Conservation (phyloP, 2,113 vertebrate genomes). For the Balaeniceps rex region DNA sequence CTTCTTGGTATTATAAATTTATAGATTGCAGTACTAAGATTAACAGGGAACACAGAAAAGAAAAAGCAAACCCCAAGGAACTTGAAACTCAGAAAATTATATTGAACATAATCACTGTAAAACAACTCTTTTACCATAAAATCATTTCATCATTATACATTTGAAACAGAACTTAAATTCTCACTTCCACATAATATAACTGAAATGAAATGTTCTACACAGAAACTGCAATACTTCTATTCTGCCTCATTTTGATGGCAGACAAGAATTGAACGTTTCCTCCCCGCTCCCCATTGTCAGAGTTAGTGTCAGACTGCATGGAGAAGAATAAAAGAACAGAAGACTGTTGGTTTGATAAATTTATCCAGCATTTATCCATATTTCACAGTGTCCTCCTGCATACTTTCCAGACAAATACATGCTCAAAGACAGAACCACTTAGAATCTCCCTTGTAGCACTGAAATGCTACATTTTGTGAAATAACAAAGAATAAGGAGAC, state of each 20-base stretch:
- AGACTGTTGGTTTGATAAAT: not conserved
- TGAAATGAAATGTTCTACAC: not conserved
- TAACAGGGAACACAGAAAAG: not conserved
- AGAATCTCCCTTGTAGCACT: not conserved
- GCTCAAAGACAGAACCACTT: not conserved
- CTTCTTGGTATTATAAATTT: not conserved
- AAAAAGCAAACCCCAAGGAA: not conserved
- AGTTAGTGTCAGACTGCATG: not conserved
- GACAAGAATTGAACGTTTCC: not conserved
- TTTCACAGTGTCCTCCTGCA: not conserved
- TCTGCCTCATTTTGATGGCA: not conserved
- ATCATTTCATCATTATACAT: not conserved
- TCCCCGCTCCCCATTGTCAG: not conserved
- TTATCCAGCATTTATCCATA: not conserved
- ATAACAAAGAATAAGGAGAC: not conserved
- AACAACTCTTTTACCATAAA: not conserved
- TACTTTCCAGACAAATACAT: not conserved
- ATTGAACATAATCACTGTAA: not conserved
- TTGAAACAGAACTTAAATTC: not conserved
- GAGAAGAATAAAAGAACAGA: not conserved
- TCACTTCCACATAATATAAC: not conserved
- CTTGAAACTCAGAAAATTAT: not conserved
- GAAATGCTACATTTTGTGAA: not conserved
- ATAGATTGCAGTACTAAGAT: not conserved
- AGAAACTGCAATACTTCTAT: not conserved